Base-by-base conservation (phyloP, 2,797 vertebrate species). In the Tachyglossus aculeatus region DNA sequence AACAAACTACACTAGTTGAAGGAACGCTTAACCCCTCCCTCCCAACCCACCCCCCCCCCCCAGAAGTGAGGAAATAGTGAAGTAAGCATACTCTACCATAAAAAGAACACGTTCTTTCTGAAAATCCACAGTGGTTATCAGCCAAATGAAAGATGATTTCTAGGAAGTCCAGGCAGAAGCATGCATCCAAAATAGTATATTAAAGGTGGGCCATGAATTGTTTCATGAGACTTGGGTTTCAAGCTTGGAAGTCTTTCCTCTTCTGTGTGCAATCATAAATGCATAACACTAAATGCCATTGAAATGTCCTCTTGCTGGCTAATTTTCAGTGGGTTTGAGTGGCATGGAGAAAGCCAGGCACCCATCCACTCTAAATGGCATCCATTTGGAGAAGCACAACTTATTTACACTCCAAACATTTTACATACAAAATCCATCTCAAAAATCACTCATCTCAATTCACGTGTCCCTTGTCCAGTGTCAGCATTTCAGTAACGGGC, bases 141-240 rank as follows among this genome's bases (percentile, higher is more conserved):
- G 45, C 51, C 47, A 47, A 55, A 32, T 2, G 7, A 50, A 75
- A 62, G 22, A 0, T 44, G 60, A 56, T 69, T 83, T 85, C 76
- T 78, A 83, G 71, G 78, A 87, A 78, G 68, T 58, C 32, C 24
- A 71, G 52, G 66, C 60, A 74, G 41, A 50, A 47, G 65, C 66
- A 62, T 76, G 47, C 76, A 63, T 78, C 67, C 48, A 41, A 64
- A 80, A 39, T 64, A 72, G 21, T 48, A 41, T 45, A 48, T 66
- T 57, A 71, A 48, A 55, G 71, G 71, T 75, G 68, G 59, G 60
- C 40, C 3, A 2, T 59, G 73, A 76, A 43, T n/a, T n/a, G n/a
- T n/a, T n/a, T 83, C 68, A 33, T 7, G 44, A 39, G 68, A 50
- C 56, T 76, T 69, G 74, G 69, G 45, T 76, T 56, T 65, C 71